Conservation (phyloP, 2,797 vertebrate species). For the Eutrigla gurnardus region DNA sequence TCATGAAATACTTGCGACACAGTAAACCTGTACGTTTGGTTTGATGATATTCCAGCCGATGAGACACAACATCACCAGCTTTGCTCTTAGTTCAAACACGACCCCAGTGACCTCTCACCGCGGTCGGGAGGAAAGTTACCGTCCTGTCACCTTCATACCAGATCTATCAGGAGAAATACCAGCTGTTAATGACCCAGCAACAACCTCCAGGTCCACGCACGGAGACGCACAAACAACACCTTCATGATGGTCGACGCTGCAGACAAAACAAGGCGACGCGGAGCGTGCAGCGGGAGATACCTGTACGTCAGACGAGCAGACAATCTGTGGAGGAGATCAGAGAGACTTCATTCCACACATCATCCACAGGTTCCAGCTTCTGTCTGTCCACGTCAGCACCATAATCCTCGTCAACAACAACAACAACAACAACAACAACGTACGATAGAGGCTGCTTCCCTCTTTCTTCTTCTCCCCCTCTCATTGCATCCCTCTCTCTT, state of each 20-base stretch:
- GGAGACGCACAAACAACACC: constrained; percentile 27
- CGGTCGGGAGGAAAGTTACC: neutral
- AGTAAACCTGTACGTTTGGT: neutral
- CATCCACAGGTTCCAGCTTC: constrained; percentile 50
- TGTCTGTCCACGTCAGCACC: constrained; percentile 48
- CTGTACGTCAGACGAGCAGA: constrained; percentile 37
- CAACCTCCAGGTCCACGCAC: constrained; percentile 28
- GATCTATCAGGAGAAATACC: neutral
- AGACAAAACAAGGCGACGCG: constrained; percentile 68
- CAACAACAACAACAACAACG: constrained; percentile 27
- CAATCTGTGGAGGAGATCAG: constrained; percentile 64
- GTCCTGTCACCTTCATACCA: constrained; percentile 15
- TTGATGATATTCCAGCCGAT: too few species aligned
- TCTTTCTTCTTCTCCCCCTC: constrained; percentile 38
- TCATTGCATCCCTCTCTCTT: constrained; percentile 48
- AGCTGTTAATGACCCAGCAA: constrained; percentile 35
- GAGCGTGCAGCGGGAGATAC: constrained; percentile 43
- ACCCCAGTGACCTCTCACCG: neutral
- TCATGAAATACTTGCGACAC: neutral
- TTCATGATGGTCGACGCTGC: constrained; percentile 25
- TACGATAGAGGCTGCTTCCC: constrained; percentile 32
- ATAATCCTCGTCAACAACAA: constrained; percentile 45
- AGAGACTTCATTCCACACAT: constrained; percentile 68
- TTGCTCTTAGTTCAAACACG: too few species aligned
- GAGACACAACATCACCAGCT: neutral